Percentiles rank a stretch among this genome's conserved stretches.
phyloP scores from a whole-genome alignment of 2,113 vertebrate species.

The Aplodontia rufa region DNA sequence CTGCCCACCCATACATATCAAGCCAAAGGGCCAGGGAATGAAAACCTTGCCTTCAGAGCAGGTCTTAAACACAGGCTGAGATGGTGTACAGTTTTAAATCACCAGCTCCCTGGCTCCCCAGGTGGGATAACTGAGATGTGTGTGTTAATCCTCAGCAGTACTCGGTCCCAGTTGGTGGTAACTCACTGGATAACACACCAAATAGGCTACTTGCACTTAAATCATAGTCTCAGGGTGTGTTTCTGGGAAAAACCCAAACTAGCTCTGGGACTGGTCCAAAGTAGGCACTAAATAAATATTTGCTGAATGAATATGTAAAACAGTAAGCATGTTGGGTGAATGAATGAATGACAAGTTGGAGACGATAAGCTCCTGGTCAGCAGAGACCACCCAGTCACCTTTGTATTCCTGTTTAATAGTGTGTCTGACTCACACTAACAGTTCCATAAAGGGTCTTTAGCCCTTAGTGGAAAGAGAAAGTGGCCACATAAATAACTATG shows the following conservation, averaged over 20 bases:
- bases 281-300: neutral
- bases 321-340: neutral
- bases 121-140: neutral
- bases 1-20: neutral
- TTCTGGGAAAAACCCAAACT: slow-evolving; percentile 1
- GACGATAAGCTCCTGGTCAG: neutral
- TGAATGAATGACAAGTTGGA: neutral
- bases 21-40: neutral
- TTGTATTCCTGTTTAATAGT: neutral
- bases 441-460: neutral
- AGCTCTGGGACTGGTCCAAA: neutral
- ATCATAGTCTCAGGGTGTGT: neutral
- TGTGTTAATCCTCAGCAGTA: neutral
- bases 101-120: fast-evolving
- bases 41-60: neutral
- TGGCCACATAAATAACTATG: neutral
- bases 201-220: neutral
- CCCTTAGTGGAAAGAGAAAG: slow-evolving; percentile 31
- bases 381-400: neutral
- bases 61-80: neutral
- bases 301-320: neutral
- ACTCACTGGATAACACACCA: neutral
- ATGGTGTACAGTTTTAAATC: neutral
- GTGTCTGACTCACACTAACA: slow-evolving; percentile 1
- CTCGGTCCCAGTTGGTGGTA: neutral